Evolutionary conservation across 2,797 vertebrate species (phyloP).

Genomic region (Oryzias sinensis): DNA sequence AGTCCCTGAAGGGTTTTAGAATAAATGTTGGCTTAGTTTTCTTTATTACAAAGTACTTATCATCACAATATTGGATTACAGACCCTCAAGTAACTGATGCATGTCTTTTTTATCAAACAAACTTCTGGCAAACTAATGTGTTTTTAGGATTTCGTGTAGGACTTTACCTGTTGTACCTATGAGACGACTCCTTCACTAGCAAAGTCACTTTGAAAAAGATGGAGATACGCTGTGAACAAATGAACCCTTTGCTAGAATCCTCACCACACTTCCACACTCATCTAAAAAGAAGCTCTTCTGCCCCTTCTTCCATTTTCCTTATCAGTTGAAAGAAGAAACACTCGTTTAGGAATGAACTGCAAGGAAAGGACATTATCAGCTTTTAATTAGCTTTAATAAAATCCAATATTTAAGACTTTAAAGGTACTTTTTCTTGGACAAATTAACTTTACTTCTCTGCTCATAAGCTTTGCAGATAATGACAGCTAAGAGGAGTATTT

Average conservation of each 20-base stretch:
- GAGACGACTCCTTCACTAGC: not conserved
- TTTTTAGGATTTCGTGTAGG: too few relatives aligned
- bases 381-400: constrained; percentile 44
- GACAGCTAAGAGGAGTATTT: constrained; percentile 2
- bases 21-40: too few relatives aligned
- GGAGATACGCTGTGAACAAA: constrained; percentile 11
- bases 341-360: constrained; percentile 8
- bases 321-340: constrained; percentile 7
- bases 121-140: too few relatives aligned
- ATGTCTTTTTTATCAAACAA: too few relatives aligned
- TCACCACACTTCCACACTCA: constrained; percentile 7
- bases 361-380: constrained; percentile 31
- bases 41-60: too few relatives aligned
- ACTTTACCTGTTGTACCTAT: too few relatives aligned
- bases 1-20: too few relatives aligned
- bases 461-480: constrained; percentile 16
- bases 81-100: too few relatives aligned
- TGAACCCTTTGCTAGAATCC: constrained; percentile 41
- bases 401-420: constrained; percentile 16
- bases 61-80: too few relatives aligned
- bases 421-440: constrained; percentile 19
- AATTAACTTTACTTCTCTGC: constrained; percentile 18
- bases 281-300: constrained; percentile 18
- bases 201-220: too few relatives aligned
- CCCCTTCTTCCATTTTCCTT: constrained; percentile 27